Evolutionary conservation across 2,888 invertebrate genomes (phyloP).

Genomic region (Protonemura montana): DNA sequence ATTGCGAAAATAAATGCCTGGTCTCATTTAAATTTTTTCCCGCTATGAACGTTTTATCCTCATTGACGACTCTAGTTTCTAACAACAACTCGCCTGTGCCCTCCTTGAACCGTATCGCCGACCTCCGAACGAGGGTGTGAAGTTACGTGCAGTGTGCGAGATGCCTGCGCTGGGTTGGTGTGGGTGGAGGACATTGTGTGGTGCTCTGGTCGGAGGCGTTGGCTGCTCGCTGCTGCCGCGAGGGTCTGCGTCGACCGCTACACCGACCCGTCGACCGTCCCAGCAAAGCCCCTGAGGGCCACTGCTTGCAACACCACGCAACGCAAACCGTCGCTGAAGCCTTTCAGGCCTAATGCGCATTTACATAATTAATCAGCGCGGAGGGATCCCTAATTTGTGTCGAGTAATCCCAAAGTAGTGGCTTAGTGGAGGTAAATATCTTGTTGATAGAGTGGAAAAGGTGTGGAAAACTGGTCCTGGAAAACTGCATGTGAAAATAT

Average conservation of each 20-base stretch:
- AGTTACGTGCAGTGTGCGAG: background rate
- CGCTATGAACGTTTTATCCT: no score
- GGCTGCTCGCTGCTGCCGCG: background rate
- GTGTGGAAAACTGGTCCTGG: no score
- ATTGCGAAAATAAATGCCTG: no score
- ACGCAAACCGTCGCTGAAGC: background rate
- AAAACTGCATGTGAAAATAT: no score
- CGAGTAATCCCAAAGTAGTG: background rate
- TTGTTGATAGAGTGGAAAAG: background rate
- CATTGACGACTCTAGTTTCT: no score
- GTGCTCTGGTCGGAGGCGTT: constrained; percentile 27
- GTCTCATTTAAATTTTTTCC: no score
- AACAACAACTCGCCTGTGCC: no score
- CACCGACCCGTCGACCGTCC: background rate
- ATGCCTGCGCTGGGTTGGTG: background rate
- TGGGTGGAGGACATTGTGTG: constrained; percentile 32
- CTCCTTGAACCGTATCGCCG: no score
- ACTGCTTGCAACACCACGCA: background rate
- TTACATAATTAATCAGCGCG: background rate
- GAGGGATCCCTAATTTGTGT: background rate
- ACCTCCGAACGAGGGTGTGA: background rate
- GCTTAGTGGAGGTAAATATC: background rate
- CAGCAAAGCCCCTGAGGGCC: background rate
- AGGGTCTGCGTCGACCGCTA: background rate
- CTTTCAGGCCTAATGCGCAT: background rate